phyloP scores from a whole-genome alignment of 2,888 invertebrate genomes.

The Agrotis ipsilon region DNA sequence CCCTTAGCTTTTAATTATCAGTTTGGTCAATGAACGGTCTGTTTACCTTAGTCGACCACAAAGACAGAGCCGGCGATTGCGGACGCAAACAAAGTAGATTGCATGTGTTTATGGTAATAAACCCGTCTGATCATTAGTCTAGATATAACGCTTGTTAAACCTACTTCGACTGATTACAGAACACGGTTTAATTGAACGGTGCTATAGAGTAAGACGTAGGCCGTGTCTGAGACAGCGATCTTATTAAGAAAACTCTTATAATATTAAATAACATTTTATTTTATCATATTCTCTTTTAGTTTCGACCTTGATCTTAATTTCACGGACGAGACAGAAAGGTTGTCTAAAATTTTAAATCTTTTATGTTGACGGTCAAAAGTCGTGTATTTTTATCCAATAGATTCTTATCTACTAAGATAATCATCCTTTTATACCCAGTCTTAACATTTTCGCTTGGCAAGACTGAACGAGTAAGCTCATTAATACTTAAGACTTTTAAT shows the following conservation, averaged over 20 bases:
- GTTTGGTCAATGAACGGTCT: slow-evolving; percentile 63
- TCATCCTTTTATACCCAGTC: not conserved
- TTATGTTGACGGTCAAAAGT: not conserved
- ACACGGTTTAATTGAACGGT: slow-evolving; percentile 6
- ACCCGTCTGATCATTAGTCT: slow-evolving; percentile 29
- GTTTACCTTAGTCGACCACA: slow-evolving; percentile 41
- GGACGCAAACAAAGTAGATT: slow-evolving; percentile 51
- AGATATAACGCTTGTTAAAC: slow-evolving; percentile 23
- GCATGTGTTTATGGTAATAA: slow-evolving; percentile 45
- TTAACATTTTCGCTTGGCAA: not conserved
- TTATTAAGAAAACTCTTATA: not conserved
- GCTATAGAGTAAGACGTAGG: not conserved
- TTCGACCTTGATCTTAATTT: not conserved
- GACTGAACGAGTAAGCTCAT: slow-evolving; percentile 12
- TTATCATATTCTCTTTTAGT: not conserved
- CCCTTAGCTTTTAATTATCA: slow-evolving; percentile 70
- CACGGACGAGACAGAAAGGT: not conserved
- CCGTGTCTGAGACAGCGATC: not conserved
- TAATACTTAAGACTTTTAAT: slow-evolving; percentile 23
- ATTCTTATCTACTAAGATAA: slow-evolving; percentile 9
- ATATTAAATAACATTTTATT: not conserved
- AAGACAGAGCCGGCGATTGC: slow-evolving; percentile 38
- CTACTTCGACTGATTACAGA: slow-evolving; percentile 6
- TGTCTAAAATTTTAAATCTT: not conserved
- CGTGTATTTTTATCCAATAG: not conserved